Evolutionary conservation across 1,140 invertebrate genomes (phyloP).

Genomic region (Artemia franciscana): DNA sequence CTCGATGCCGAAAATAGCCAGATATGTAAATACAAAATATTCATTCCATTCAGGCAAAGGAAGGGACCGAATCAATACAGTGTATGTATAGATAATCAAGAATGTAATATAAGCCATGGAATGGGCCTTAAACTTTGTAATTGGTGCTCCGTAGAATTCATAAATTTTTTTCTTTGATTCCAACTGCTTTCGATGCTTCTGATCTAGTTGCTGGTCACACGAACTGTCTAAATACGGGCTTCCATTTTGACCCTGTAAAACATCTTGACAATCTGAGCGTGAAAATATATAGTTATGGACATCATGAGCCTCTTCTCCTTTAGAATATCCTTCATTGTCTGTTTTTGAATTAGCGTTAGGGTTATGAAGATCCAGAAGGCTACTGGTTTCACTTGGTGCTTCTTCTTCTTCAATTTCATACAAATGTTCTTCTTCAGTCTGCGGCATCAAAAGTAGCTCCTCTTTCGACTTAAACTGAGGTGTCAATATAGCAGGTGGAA

Average conservation of each 20-base stretch:
- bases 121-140: constrained; percentile 33
- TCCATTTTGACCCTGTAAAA: no score
- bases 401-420: constrained; percentile 17
- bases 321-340: no score
- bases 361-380: no score
- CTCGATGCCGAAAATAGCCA: constrained; percentile 68
- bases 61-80: constrained; percentile 64
- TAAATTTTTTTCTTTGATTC: constrained; percentile 25
- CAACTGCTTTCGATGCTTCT: constrained; percentile 30
- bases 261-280: no score
- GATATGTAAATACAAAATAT: constrained; percentile 70
- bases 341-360: no score
- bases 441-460: constrained; percentile 84
- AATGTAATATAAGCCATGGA: constrained; percentile 66
- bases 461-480: constrained; percentile 90
- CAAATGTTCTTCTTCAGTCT: constrained; percentile 80
- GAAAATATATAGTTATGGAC: no score
- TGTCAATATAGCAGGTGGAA: constrained; percentile 60
- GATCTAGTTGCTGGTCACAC: no score
- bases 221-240: no score
- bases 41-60: constrained; percentile 56
- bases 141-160: constrained; percentile 32
- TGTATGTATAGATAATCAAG: constrained; percentile 69
- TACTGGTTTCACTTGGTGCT: no score
- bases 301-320: no score